phyloP scores from a whole-genome alignment of 2,113 vertebrate genomes.

The Eulemur macaco region DNA sequence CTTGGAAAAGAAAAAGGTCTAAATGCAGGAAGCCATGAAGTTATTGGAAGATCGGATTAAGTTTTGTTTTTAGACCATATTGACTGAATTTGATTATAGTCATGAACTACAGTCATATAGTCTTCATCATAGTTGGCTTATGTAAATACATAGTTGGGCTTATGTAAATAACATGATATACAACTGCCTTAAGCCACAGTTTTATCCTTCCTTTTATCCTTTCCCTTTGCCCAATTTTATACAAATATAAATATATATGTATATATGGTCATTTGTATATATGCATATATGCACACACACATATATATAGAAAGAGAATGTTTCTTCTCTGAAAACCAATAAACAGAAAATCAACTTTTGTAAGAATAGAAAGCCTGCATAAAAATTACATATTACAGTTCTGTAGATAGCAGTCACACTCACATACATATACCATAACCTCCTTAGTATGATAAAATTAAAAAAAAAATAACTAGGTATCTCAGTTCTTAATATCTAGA shows the following conservation, averaged over 20 bases:
- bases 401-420: not conserved
- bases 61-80: not conserved
- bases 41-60: not conserved
- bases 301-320: not conserved
- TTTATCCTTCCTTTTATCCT: not conserved
- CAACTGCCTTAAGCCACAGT: not conserved
- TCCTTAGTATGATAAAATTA: not conserved
- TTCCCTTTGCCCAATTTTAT: not conserved
- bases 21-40: not conserved
- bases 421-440: not conserved
- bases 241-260: too few species aligned
- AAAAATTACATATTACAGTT: not conserved
- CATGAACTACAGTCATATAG: not conserved
- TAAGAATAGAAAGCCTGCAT: not conserved
- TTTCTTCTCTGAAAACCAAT: not conserved
- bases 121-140: not conserved
- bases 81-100: not conserved
- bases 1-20: not conserved
- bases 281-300: not conserved
- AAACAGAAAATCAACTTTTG: not conserved
- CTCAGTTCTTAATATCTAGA: not conserved
- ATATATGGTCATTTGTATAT: too few species aligned
- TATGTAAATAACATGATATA: not conserved
- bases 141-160: not conserved
- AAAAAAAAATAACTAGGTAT: not conserved